Evolutionary conservation across 2,797 vertebrate species (phyloP).

Genomic region (Hyperoplus immaculatus): DNA sequence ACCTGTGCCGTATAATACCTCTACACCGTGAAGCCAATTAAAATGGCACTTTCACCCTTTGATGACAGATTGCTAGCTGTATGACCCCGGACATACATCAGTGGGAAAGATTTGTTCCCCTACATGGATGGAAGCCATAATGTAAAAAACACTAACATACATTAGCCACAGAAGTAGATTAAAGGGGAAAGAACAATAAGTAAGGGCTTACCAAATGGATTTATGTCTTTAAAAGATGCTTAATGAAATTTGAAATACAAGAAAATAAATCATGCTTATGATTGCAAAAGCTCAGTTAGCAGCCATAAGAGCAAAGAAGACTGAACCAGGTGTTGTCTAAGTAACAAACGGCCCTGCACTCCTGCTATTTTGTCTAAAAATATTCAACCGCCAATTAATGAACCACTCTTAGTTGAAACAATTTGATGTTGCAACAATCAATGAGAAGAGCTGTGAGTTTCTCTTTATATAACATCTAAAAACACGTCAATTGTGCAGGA

Average conservation of each 20-base stretch:
- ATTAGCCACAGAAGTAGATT: slow-evolving; percentile 6
- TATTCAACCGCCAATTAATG: slow-evolving; percentile 11
- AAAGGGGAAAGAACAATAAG: slow-evolving; percentile 10
- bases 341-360: background rate
- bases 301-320: slow-evolving; percentile 13
- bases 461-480: slow-evolving; percentile 9
- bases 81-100: slow-evolving; percentile 35
- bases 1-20: slow-evolving; percentile 59
- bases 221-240: background rate
- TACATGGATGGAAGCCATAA: slow-evolving; percentile 29
- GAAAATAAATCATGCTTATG: slow-evolving; percentile 10
- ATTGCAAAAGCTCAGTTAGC: background rate
- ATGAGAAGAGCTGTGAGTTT: background rate
- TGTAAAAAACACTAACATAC: slow-evolving; percentile 16
- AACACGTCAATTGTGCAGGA: slow-evolving; percentile 1
- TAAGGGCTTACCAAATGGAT: background rate
- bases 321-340: background rate
- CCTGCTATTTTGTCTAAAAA: slow-evolving; percentile 6
- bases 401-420: slow-evolving; percentile 5
- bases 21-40: slow-evolving; percentile 68
- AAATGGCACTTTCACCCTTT: slow-evolving; percentile 61
- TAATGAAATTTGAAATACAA: background rate
- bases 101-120: slow-evolving; percentile 4
- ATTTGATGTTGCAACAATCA: background rate
- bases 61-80: slow-evolving; percentile 48